phyloP scores from a whole-genome alignment of 2,797 vertebrate species.

The Pipistrellus nathusii region DNA sequence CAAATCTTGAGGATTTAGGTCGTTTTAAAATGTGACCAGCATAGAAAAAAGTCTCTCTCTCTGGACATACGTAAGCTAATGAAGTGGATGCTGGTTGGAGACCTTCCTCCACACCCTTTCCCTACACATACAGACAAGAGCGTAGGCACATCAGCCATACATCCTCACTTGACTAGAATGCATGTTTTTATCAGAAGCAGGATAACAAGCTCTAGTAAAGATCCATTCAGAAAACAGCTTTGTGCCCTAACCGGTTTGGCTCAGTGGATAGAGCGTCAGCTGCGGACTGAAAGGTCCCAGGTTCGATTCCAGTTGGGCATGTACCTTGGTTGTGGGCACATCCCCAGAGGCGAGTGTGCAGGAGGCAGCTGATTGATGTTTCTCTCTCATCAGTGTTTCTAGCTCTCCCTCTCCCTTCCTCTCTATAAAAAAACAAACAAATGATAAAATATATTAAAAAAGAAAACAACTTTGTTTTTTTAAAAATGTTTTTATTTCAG shows the following conservation, averaged over 20 bases:
- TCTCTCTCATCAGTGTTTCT: too few species aligned
- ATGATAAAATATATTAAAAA: too few species aligned
- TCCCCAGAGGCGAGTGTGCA: too few species aligned
- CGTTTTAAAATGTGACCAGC: slow-evolving; percentile 49
- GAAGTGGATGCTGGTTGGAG: slow-evolving; percentile 15
- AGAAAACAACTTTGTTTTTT: background rate
- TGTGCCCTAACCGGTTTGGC: too few species aligned
- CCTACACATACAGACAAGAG: background rate
- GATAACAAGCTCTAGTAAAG: background rate
- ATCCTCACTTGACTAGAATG: background rate
- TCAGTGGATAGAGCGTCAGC: too few species aligned
- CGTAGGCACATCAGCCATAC: background rate
- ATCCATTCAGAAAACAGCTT: background rate
- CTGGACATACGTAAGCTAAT: background rate
- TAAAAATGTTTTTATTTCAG: too few species aligned
- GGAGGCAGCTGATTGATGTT: too few species aligned
- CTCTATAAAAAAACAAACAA: too few species aligned
- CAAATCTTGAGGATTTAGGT: slow-evolving; percentile 10
- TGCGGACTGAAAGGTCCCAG: too few species aligned
- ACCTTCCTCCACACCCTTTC: background rate
- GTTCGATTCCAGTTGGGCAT: too few species aligned
- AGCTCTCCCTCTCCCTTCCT: too few species aligned
- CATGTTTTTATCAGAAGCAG: background rate
- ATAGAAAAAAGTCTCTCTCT: slow-evolving; percentile 25
- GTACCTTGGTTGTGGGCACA: too few species aligned